Conservation (phyloP, 2,888 invertebrate genomes). For the Lymantria dispar region DNA sequence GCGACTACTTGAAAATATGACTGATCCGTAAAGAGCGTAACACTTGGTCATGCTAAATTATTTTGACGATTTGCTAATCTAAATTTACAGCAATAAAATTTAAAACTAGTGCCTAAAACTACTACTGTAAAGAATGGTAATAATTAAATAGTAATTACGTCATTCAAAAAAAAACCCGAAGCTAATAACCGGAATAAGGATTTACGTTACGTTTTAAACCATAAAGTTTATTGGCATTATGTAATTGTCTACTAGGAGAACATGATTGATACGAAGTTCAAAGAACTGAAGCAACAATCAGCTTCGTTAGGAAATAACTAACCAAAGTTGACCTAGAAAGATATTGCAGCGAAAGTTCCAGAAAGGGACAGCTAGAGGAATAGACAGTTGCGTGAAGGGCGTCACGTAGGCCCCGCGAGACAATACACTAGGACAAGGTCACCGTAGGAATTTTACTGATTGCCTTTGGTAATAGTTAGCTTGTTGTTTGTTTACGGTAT, state of each 20-base stretch:
- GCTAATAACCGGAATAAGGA: no score
- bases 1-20: no score
- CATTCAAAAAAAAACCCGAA: no score
- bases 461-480: conserved; percentile 16
- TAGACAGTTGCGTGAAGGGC: conserved; percentile 48
- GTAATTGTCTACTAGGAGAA: not conserved
- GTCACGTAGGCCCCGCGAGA: conserved; percentile 61
- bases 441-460: conserved; percentile 33
- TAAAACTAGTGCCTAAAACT: no score
- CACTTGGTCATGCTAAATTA: no score
- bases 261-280: conserved; percentile 17
- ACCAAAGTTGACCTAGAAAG: no score
- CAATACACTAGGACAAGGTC: conserved; percentile 59
- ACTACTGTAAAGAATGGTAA: no score
- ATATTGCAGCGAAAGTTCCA: conserved; percentile 19
- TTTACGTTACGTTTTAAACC: no score
- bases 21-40: no score
- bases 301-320: conserved; percentile 8
- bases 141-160: no score
- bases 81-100: no score
- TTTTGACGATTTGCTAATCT: no score
- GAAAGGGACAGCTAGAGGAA: conserved; percentile 41
- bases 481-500: not conserved
- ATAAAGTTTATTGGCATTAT: not conserved
- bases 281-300: conserved; percentile 35